Base-by-base conservation (phyloP, 1,140 invertebrate species). In the Lucilia sericata region DNA sequence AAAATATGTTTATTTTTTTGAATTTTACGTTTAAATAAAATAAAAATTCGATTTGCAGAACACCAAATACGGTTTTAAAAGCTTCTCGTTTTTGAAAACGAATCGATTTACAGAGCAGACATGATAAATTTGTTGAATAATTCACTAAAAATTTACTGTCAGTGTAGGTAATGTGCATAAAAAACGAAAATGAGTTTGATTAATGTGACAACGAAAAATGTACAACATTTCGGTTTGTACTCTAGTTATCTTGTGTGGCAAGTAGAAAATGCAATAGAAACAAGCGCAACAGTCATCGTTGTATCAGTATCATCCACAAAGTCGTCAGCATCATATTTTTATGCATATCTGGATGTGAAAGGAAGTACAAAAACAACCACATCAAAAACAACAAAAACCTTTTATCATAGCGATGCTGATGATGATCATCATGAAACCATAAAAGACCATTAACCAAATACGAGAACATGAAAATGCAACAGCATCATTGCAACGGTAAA, bases 181-280 rank as follows among this genome's bases (percentile, higher is more conserved):
- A 60, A 60, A 60, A 60, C 13, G 42, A 60, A 60, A 60, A 7
- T 5, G 55, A 60, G 55, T 70, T 70, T 70, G 65, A 70, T 70
- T 70, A 70, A 70, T 70, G 65, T 21, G 65, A 19, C 65, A 70
- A 70, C 65, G 65, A 70, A 70, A 70, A 9, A 25, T 70, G 65
- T 70, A 70, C n/a, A 70, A 70, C 19, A 25, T 70, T 70, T 70
- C 12, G 65, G 19, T 25, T 70, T 70, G 19, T 70, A 21, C 19
- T 70, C n/a, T 12, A 70, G 19, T 70, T 10, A 70, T 70, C 19
- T 21, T 1, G 1, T 60, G 55, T 21, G 65, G 65, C 65, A 70
- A 70, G 21, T 12, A 70, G 19, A 70, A 70, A 70, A 70, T 25
- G 65, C 65, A 25, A 21, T 70, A 21, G 65, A 7, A 60, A 60